Evolutionary conservation across 2,113 vertebrate species (phyloP), one percentile per base, ranked within the genome.

Genomic region (Microcebus lehilahytsara): DNA sequence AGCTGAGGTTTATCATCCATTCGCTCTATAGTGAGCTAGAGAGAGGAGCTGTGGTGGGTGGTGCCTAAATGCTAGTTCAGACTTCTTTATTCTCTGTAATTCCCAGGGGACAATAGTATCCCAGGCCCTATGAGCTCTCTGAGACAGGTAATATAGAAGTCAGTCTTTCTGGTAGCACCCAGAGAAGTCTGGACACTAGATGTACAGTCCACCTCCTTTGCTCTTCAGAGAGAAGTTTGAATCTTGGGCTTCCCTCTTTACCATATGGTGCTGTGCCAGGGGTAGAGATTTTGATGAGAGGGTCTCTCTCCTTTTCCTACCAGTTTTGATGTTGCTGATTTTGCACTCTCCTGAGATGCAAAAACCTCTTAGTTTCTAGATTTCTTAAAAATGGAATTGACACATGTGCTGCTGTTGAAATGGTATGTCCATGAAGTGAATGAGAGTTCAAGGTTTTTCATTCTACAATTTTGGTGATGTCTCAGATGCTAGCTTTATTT

Each of bases 231-330:
- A 74, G 20, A 72, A 58, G 6, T 10, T 17, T 9, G 79, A 46
- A 72, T 16, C n/a, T 13, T 1, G 5, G 27, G 1, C 14, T 53
- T n/a, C 3, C 6, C 2, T 87, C 30, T 9, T 58, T 20, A 23
- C 37, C 53, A 71, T 69, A 67, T 27, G 5, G 25, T 51, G 42
- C 25, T 85, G 25, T 89, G 46, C 23, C 46, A 66, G 62, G 34
- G 7, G 56, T 62, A 1, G 11, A 30, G 5, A 83, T 58, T 81
- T 75, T 60, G 40, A n/a, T 56, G 32, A 62, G 60, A 66, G 7
- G 0, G 2, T 80, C 17, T 80, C 17, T 94, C 53, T 92, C 14
- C 0, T 79, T 92, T 79, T 81, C 9, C 25, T 80, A 12, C 40
- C 17, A 9, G 13, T 67, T 84, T 90, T 34, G 23, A 46, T 42